These are phyloP conservation scores for Aratinga solstitialis DNA, from an alignment of 2,797 vertebrate species.

Conservation along the genomic window DNA sequence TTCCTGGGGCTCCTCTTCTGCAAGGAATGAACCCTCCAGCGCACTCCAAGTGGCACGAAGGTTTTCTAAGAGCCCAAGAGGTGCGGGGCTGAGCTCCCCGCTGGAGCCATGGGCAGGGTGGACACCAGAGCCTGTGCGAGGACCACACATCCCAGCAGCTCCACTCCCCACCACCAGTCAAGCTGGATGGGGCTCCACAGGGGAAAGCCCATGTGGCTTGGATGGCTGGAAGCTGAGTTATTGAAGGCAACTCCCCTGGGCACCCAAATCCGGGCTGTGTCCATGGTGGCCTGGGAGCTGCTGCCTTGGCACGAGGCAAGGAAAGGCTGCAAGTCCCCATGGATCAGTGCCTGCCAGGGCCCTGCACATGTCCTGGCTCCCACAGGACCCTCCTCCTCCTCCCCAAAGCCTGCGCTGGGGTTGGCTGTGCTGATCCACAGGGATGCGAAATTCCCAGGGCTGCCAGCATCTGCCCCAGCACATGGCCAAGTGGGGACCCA, in stretches of 20 bases:
- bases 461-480: background rate
- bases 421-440: rapidly evolving
- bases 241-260: background rate
- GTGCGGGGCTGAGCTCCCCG: background rate
- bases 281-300: rapidly evolving
- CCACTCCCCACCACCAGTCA: background rate
- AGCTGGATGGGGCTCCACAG: background rate
- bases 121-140: background rate
- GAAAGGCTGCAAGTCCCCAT: background rate
- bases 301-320: background rate
- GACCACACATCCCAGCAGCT: background rate
- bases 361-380: background rate
- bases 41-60: background rate
- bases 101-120: rapidly evolving
- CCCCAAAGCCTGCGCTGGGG: background rate
- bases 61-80: background rate
- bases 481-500: background rate
- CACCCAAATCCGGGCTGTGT: background rate
- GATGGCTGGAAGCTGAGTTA: background rate
- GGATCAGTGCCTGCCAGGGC: background rate
- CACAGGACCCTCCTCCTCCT: background rate
- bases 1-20: background rate
- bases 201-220: background rate
- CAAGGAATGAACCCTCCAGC: rapidly evolving
- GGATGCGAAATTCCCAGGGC: background rate